Base-by-base conservation (phyloP, 2,797 vertebrate species). In the Rhinichthys osculus region DNA sequence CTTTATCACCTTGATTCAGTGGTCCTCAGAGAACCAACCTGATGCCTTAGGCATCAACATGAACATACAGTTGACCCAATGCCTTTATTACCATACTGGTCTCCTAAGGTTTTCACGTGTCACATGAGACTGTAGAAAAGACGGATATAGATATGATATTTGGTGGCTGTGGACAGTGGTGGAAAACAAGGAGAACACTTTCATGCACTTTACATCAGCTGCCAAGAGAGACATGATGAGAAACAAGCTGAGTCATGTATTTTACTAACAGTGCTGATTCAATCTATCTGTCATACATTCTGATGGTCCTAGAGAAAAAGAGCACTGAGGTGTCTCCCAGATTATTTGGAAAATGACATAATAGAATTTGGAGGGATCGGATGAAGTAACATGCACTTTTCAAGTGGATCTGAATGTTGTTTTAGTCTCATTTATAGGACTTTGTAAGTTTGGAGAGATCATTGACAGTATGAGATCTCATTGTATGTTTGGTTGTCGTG, bases 41-140 rank as follows among this genome's bases (percentile, higher is more conserved):
- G 44, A 54, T 10, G n/a, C 62, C 33, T 77, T 78, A 23, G 77
- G 59, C 64, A 3, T 83, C 71, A 64, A 33, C 57, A 50, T 64
- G 57, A 35, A 50, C 70, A 83, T 66, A 19, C 33, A 67, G 21
- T 38, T 54, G 30, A 84, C 66, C 83, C n/a, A 33, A 10, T 84
- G 74, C 17, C 33, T 40, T 66, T 50, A n/a, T 69, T 76, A 21
- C 40, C n/a, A 13, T 70, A 10, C 42, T 52, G 52, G 52, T 21
- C 14, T 70, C 30, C 21, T 50, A 50, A n/a, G 59, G 57, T 52
- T 27, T 66, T 27, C 27, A n/a, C 11, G 40, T 30, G 47, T 82
- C 57, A 59, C 21, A 66, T 66, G 9, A 79, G 42, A 82, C 30
- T 59, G 8, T 54, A 57, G 33, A 3, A 54, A 54, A 38, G 30